Evolutionary conservation across 2,113 vertebrate species (phyloP).

Genomic region (Lepus europaeus): DNA sequence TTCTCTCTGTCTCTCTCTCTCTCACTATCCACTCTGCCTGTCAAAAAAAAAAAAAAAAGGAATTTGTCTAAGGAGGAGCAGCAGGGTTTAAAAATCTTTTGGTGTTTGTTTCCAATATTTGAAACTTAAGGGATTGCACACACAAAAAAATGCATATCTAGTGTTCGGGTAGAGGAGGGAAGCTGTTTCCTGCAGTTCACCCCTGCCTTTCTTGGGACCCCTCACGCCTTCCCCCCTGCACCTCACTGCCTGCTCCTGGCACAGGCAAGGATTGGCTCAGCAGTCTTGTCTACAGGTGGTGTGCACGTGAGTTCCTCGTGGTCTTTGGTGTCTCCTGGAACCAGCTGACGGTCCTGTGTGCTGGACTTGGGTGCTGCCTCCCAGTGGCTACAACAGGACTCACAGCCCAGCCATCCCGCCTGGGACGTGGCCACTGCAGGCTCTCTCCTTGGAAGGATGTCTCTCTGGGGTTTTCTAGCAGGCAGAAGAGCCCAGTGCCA

Average conservation of each 20-base stretch:
- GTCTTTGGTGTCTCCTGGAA: not conserved
- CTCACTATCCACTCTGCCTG: no score
- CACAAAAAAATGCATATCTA: not conserved
- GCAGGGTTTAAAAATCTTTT: slow-evolving; percentile 4
- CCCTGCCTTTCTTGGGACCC: no score
- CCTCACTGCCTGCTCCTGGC: not conserved
- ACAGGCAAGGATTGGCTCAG: not conserved
- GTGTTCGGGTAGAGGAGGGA: not conserved
- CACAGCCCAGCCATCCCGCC: not conserved
- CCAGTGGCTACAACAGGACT: not conserved
- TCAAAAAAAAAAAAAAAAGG: not conserved
- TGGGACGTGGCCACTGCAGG: not conserved
- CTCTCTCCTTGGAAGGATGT: not conserved
- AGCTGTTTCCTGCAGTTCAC: rapidly evolving
- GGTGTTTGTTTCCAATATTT: not conserved
- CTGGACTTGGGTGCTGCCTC: slow-evolving; percentile 12
- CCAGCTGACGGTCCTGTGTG: not conserved
- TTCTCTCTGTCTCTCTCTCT: no score
- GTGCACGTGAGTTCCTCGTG: not conserved
- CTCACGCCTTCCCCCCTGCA: not conserved
- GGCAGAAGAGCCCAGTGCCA: not conserved
- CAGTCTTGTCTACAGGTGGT: not conserved
- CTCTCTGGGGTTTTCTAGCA: not conserved
- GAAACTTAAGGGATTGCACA: not conserved
- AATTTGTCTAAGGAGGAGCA: slow-evolving; percentile 42